Evolutionary conservation across 2,797 vertebrate genomes (phyloP), one percentile per base, ranked within the genome.

Genomic region (Sciurus carolinensis): DNA sequence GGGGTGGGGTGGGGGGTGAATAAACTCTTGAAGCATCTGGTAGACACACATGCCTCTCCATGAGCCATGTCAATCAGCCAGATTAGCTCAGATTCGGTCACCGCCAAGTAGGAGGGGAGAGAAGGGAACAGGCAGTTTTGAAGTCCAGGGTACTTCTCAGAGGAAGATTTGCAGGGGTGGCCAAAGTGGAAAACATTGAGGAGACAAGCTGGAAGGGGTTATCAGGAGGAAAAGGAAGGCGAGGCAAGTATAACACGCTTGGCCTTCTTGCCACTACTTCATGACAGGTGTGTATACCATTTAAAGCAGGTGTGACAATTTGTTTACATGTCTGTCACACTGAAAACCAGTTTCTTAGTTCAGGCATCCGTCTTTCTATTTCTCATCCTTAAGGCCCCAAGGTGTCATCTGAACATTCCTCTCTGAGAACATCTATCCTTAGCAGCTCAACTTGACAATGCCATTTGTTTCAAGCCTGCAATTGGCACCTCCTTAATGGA

Each of bases 401-500:
- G 59, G 44, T 67, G 62, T 62, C 59, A 72, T 73, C 13, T 69
- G 10, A 92, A 94, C 5, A 80, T 30, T 18, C 20, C 11, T 89
- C 73, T 89, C 69, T 95, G 73, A 39, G 73, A 85, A 95, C 47
- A 93, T 64, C 44, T 80, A 44, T 39, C 33, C 11, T 90, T 69
- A 88, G 79, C 36, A 85, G 57, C 89, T 62, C 18, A 95, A 77
- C 39, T 14, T 72, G 72, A 77, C 50, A 73, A 71, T 0, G 33
- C 52, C n/a, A 15, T 95, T 33, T 79, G 67, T 79, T 95, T 82
- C 64, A 69, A 0, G 17, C n/a, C 52, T 33, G 18, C 72, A 91
- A 67, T 42, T 89, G 87, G 93, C 92, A 99, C 99, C 99, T 99
- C 99, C 97, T 99, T 99, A 76, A 99, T 98, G 2, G 99, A 99